A percentile compares a stretch with the other conserved stretches of the same genome.
Conservation (phyloP, 2,888 invertebrate genomes). For the Dolomedes plantarius region DNA sequence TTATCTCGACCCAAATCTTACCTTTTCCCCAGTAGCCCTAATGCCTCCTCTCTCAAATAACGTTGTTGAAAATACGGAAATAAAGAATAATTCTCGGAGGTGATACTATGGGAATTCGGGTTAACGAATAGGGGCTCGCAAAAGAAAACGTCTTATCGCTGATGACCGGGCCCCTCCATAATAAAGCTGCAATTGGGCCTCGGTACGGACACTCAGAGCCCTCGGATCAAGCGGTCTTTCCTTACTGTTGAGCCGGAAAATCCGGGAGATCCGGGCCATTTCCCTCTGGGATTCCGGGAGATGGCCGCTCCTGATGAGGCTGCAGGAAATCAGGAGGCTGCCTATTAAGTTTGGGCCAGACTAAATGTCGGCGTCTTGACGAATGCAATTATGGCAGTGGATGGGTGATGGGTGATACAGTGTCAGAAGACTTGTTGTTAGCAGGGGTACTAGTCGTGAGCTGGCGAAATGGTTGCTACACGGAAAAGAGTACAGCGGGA, state of each 20-base stretch:
- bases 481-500: background rate
- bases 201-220: conserved; percentile 46
- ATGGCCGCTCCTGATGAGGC: conserved; percentile 61
- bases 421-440: background rate
- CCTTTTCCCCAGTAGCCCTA: background rate
- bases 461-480: background rate
- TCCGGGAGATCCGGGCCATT: conserved; percentile 61
- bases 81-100: background rate
- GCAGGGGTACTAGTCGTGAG: background rate
- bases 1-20: too few species aligned
- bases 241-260: conserved; percentile 71
- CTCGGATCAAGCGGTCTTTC: conserved; percentile 63
- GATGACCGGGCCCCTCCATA: conserved; percentile 59
- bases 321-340: conserved; percentile 51
- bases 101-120: conserved; percentile 7
- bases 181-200: conserved; percentile 65
- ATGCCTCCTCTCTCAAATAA: background rate
- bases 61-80: background rate
- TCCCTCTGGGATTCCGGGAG: conserved; percentile 56
- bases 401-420: background rate
- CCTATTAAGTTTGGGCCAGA: conserved; percentile 43
- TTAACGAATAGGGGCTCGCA: conserved; percentile 62
- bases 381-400: conserved; percentile 58
- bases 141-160: conserved; percentile 58
- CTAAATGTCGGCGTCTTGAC: conserved; percentile 46